These are phyloP conservation scores for Myxocyprinus asiaticus DNA, from an alignment of 2,113 vertebrate species.

Conservation along the genomic window DNA sequence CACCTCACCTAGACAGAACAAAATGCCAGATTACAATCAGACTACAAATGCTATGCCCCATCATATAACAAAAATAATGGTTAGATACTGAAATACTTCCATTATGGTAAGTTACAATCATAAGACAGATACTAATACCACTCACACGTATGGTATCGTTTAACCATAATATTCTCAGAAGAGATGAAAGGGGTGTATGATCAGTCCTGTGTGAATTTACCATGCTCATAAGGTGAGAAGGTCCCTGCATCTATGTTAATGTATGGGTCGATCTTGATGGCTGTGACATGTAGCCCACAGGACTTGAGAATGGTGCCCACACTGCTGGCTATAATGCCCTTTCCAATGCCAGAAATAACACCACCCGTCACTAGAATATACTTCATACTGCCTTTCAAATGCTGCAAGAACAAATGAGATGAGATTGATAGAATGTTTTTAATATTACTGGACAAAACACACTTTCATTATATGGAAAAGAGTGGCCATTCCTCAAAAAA, in stretches of 20 bases:
- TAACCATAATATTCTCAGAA: no score
- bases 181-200: background rate
- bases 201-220: conserved; percentile 65
- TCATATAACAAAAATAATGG: background rate
- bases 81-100: no score
- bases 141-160: no score
- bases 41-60: background rate
- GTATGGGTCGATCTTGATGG: conserved; percentile 97
- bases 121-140: no score
- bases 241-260: conserved; percentile 97
- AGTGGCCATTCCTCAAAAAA: no score
- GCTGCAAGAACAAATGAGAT: conserved; percentile 18
- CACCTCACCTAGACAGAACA: conserved; percentile 82
- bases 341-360: conserved; percentile 96
- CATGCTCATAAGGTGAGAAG: conserved; percentile 95
- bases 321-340: conserved; percentile 97
- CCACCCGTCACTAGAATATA: conserved; percentile 98
- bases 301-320: conserved; percentile 96
- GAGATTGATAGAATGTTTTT: background rate
- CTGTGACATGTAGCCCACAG: conserved; percentile 90
- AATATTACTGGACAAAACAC: no score
- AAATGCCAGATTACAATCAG: background rate
- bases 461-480: no score
- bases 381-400: conserved; percentile 80
- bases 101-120: no score